Conservation (phyloP, 2,888 invertebrate species). For the Diaphora mendica region DNA sequence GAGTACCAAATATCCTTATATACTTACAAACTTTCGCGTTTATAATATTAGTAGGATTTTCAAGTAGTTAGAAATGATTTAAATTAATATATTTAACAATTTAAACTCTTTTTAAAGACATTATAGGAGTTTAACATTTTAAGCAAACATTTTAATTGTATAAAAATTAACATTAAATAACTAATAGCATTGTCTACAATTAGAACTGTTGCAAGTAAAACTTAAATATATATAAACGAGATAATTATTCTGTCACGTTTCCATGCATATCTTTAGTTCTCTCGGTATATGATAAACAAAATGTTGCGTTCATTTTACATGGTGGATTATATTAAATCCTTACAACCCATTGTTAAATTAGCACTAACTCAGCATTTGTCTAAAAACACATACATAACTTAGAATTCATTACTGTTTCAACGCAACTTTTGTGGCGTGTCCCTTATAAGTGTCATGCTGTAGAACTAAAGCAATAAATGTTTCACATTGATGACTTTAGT, state of each 20-base stretch:
- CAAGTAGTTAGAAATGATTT: too few relatives aligned
- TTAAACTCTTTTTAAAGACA: too few relatives aligned
- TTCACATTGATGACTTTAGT: background rate
- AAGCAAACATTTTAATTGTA: too few relatives aligned
- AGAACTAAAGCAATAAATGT: background rate
- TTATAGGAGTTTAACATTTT: too few relatives aligned
- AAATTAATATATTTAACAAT: too few relatives aligned
- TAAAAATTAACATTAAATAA: too few relatives aligned
- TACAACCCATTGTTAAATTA: background rate
- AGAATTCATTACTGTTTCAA: conserved; percentile 36
- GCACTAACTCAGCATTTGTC: background rate
- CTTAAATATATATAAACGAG: background rate
- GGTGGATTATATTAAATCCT: background rate
- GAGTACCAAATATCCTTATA: too few relatives aligned
- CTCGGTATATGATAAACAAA: background rate
- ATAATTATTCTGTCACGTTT: too few relatives aligned
- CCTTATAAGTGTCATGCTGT: background rate
- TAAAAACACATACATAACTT: conserved; percentile 30
- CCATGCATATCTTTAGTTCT: background rate
- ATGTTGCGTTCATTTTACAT: background rate
- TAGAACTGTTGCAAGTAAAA: background rate
- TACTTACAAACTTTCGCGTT: too few relatives aligned
- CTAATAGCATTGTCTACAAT: background rate
- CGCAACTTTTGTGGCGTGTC: conserved; percentile 5
- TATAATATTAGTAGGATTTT: too few relatives aligned